Percentiles rank a stretch among this genome's conserved stretches.
phyloP scores from a whole-genome alignment of 2,113 vertebrate species.

The Protobothrops flavoviridis region DNA sequence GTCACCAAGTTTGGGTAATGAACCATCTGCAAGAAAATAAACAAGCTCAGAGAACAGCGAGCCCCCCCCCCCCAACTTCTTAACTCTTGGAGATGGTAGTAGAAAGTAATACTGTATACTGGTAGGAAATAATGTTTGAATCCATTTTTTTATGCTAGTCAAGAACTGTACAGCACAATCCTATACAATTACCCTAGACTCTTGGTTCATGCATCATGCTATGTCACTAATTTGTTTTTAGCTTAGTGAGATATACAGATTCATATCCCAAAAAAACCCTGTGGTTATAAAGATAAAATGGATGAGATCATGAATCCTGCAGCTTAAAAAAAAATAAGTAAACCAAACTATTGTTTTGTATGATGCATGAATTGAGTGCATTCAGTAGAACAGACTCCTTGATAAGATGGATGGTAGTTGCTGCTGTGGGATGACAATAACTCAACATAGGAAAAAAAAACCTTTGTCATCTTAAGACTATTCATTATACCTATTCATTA shows the following conservation, averaged over 20 bases:
- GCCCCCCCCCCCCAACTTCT: no score
- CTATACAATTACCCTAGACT: neutral
- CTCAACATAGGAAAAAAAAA: neutral
- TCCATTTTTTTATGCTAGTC: neutral
- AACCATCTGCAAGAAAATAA: neutral
- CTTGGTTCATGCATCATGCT: neutral
- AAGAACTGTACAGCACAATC: neutral
- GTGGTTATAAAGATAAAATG: neutral
- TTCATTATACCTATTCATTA: neutral
- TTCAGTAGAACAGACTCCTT: neutral
- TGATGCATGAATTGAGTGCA: neutral
- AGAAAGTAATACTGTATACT: neutral
- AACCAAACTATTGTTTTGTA: neutral
- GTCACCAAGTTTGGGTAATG: neutral
- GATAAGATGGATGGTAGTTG: neutral
- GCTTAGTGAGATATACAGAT: neutral
- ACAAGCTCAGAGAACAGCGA: no score
- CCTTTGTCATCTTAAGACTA: neutral
- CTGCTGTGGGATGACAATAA: neutral
- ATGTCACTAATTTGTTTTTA: neutral
- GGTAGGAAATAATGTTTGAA: neutral
- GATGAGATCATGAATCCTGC: neutral
- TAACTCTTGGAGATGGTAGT: neutral
- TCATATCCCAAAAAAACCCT: neutral
- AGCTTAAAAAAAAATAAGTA: neutral